These are phyloP conservation scores for Portunus trituberculatus DNA, from an alignment of 1,140 invertebrate species.

Conservation along the genomic window DNA sequence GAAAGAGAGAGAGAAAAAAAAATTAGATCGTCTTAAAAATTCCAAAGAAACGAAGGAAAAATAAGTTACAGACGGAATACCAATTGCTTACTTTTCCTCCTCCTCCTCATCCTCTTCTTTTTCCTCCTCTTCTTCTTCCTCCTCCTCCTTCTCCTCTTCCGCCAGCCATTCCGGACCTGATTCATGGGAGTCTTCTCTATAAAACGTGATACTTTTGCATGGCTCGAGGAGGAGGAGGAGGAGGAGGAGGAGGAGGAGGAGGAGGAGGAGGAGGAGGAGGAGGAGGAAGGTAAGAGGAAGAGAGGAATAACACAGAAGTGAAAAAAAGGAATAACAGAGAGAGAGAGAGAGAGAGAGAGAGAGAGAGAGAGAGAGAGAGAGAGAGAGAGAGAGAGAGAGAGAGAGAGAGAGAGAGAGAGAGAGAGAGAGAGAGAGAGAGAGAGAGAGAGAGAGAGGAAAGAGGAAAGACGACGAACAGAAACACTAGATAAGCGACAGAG, in stretches of 20 bases:
- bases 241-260: not conserved
- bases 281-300: not conserved
- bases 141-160: not conserved
- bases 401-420: not conserved
- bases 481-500: not conserved
- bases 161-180: not conserved
- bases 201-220: constrained; percentile 29
- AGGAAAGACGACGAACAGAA: no score
- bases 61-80: no score
- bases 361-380: not conserved
- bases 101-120: not conserved
- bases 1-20: no score
- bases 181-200: not conserved
- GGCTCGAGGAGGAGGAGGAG: constrained; percentile 27
- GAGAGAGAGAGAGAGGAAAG: not conserved
- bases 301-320: not conserved
- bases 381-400: not conserved
- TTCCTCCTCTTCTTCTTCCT: not conserved
- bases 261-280: not conserved
- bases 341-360: not conserved
- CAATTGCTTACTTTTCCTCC: no score
- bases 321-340: not conserved
- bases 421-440: not conserved
- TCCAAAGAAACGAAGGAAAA: no score
- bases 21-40: no score